Evolutionary conservation across 2,797 vertebrate species (phyloP), one percentile per base, ranked within the genome.

Genomic region (Pterois miles): DNA sequence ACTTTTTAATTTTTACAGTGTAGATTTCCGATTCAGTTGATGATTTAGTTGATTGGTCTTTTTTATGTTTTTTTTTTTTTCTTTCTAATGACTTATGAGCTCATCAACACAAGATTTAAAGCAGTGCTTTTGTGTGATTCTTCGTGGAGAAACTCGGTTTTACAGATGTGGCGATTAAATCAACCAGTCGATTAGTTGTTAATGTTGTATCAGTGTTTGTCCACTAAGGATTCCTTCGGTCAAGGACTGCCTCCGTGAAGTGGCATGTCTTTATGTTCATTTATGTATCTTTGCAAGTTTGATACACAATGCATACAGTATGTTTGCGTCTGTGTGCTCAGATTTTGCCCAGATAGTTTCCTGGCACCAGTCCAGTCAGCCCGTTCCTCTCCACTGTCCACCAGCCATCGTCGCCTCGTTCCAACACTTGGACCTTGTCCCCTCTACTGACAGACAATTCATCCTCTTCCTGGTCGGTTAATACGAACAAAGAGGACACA

Each of bases 341-440:
- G n/a, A 91, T 27, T 85, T 96, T 96, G 57, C 95, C 90, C 18
- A 99, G 93, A 67, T 97, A 99, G 54, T 96, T 96, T 58, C 97
- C 97, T 6, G 98, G 98, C 72, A 98, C 97, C 1, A 98, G 91
- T 71, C 98, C 98, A 64, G 67, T 81, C 40, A 84, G 69, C 36
- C 96, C 96, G 0, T 97, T 93, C 72, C 79, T 95, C 67, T 96
- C 94, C 66, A 93, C 97, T 2, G 74, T 96, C 97, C 98, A 99
- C 98, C 98, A 99, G 70, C 98, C 98, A 0, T 98, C 96, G 1
- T 96, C 94, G 0, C 94, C 95, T 84, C 88, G 93, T 34, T 94
- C 92, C 20, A 96, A 84, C 74, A 99, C 94, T n/a, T 31, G 83
- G 54, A 99, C 84, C 23, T 94, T 40, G 8, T 98, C 97, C 27